phyloP scores from a whole-genome alignment of 2,888 invertebrate species.

The Deilephila elpenor region DNA sequence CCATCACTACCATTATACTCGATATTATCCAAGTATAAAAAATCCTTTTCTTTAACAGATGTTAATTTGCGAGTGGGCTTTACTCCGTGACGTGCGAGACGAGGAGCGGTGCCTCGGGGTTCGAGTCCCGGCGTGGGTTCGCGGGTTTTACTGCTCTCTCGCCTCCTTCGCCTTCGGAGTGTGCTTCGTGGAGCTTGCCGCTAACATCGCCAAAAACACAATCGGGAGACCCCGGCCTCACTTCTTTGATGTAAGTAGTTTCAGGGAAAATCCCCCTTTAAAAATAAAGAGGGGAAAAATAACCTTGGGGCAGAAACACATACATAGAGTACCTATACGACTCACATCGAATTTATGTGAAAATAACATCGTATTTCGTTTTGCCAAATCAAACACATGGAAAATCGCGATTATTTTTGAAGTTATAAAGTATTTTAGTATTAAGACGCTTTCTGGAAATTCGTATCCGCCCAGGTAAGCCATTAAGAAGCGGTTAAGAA shows the following conservation, averaged over 20 bases:
- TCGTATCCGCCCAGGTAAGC: too few species aligned
- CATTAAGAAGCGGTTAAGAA: too few species aligned
- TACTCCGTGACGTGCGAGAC: constrained; percentile 68
- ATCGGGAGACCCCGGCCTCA: constrained; percentile 98
- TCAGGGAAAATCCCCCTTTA: background rate
- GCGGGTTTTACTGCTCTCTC: constrained; percentile 88
- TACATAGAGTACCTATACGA: too few species aligned
- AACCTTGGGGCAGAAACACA: too few species aligned
- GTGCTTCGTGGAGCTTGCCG: constrained; percentile 92
- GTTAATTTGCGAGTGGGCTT: constrained; percentile 68
- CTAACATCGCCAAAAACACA: constrained; percentile 96
- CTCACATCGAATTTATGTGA: too few species aligned
- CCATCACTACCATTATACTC: too few species aligned
- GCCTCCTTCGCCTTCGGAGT: constrained; percentile 93
- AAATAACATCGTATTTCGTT: too few species aligned
- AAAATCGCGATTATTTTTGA: too few species aligned
- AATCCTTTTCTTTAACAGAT: constrained; percentile 55
- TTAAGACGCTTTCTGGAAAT: too few species aligned
- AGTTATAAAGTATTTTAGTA: too few species aligned
- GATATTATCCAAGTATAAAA: background rate
- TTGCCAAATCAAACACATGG: too few species aligned
- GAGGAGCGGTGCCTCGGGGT: constrained; percentile 81
- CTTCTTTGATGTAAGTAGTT: constrained; percentile 88
- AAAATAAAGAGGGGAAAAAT: too few species aligned
- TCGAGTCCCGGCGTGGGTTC: constrained; percentile 88